These are phyloP conservation scores for Caenorhabditis brenneri DNA, from an alignment of 1,140 invertebrate species.

Conservation along the genomic window DNA sequence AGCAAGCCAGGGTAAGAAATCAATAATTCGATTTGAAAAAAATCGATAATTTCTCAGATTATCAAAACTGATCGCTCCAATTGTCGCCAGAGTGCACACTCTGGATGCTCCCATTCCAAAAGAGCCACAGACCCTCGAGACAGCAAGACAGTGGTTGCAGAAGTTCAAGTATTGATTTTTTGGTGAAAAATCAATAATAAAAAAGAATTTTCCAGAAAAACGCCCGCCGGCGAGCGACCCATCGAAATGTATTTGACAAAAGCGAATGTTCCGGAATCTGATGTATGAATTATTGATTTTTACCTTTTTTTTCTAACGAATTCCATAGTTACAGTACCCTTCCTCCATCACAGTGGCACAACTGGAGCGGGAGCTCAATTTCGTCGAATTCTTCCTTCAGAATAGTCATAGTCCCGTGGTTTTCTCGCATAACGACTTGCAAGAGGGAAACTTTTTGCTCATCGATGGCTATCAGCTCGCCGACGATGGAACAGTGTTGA, in stretches of 20 bases:
- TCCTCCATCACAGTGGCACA: conserved; percentile 48
- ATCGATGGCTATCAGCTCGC: conserved; percentile 54
- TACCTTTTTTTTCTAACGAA: not conserved
- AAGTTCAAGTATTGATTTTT: conserved; percentile 18
- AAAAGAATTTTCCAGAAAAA: conserved; percentile 40
- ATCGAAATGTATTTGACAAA: conserved; percentile 17
- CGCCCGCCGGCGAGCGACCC: not conserved
- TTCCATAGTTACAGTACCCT: conserved; percentile 51
- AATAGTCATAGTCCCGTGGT: conserved; percentile 77
- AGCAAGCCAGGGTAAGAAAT: conserved; percentile 39
- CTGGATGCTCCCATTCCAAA: conserved; percentile 64
- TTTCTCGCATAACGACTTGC: conserved; percentile 93
- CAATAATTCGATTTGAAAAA: not conserved
- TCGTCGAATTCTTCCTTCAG: conserved; percentile 52
- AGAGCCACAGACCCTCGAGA: conserved; percentile 57
- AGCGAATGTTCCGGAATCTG: conserved; percentile 8
- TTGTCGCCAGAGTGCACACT: conserved; percentile 61
- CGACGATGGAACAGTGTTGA: conserved; percentile 48
- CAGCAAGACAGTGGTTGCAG: conserved; percentile 39
- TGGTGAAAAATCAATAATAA: not conserved
- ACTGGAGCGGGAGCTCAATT: conserved; percentile 56
- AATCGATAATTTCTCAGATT: conserved; percentile 38
- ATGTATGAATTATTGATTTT: not conserved
- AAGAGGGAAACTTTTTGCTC: conserved; percentile 76
- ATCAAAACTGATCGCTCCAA: conserved; percentile 55